Percentiles rank a stretch among this genome's conserved stretches.
Conservation (phyloP, 2,888 invertebrate species). For the Entomobrya proxima region DNA sequence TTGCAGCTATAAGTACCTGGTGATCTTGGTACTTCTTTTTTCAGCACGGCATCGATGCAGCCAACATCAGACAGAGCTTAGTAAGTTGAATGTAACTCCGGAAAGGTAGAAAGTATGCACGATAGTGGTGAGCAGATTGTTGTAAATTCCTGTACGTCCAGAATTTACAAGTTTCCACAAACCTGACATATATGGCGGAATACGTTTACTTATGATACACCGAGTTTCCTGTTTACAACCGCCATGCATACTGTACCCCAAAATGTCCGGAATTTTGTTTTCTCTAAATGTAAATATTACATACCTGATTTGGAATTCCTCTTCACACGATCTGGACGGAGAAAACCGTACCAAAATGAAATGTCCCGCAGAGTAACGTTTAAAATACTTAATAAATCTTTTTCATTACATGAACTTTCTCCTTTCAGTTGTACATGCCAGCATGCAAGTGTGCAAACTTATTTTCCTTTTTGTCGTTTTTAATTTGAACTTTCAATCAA, state of each 20-base stretch:
- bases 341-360: no score
- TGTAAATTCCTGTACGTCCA: background rate
- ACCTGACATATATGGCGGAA: constrained; percentile 45
- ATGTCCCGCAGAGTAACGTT: no score
- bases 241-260: background rate
- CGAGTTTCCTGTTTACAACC: background rate
- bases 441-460: background rate
- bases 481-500: constrained; percentile 3
- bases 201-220: constrained; percentile 33
- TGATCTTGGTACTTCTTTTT: no score
- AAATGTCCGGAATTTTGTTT: background rate
- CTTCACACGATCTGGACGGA: no score
- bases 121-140: background rate
- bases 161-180: background rate
- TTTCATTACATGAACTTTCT: background rate
- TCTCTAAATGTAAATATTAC: no score
- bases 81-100: background rate
- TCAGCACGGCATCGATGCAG: no score
- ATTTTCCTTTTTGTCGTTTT: background rate
- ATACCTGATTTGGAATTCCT: no score
- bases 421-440: background rate
- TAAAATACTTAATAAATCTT: no score
- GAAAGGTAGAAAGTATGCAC: constrained; percentile 17
- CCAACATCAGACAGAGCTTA: background rate
- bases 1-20: background rate